Percentiles rank a stretch among this genome's conserved stretches.
These are phyloP conservation scores for Dascyllus trimaculatus DNA, from an alignment of 2,113 vertebrate species.

Conservation along the genomic window DNA sequence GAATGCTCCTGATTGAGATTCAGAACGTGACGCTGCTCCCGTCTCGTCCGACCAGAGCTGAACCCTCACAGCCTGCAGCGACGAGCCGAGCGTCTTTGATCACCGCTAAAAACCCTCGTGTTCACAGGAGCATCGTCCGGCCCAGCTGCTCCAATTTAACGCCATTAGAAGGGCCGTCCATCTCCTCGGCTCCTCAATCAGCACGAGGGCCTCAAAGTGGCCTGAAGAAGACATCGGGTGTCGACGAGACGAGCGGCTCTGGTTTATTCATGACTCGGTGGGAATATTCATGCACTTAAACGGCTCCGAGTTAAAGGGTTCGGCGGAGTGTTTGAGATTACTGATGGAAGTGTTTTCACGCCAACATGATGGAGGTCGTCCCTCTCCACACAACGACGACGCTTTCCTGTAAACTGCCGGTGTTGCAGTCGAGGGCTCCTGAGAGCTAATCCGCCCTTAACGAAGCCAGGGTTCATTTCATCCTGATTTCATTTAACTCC, in stretches of 20 bases:
- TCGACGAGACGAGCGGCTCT: neutral
- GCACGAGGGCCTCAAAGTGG: neutral
- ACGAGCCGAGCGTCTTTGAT: neutral
- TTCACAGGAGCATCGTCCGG: neutral
- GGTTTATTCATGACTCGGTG: neutral
- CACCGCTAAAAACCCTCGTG: slow-evolving; percentile 9
- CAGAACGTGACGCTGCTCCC: neutral
- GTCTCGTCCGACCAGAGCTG: neutral
- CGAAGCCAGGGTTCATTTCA: slow-evolving; percentile 23
- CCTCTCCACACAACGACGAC: slow-evolving; percentile 8
- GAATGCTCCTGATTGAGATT: neutral
- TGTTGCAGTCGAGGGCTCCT: slow-evolving; percentile 23
- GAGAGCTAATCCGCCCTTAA: slow-evolving; percentile 15
- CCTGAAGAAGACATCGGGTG: neutral
- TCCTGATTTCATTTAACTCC: too few species aligned
- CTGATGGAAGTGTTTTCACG: neutral
- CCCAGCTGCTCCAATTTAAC: neutral
- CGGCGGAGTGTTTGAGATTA: neutral
- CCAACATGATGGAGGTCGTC: slow-evolving; percentile 14
- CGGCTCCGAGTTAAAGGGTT: neutral
- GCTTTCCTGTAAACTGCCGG: slow-evolving; percentile 15
- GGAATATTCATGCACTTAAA: neutral
- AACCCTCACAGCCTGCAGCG: neutral
- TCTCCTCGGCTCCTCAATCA: neutral
- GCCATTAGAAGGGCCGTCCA: neutral